phyloP scores from a whole-genome alignment of 2,888 invertebrate genomes.

The Mamestra brassicae region DNA sequence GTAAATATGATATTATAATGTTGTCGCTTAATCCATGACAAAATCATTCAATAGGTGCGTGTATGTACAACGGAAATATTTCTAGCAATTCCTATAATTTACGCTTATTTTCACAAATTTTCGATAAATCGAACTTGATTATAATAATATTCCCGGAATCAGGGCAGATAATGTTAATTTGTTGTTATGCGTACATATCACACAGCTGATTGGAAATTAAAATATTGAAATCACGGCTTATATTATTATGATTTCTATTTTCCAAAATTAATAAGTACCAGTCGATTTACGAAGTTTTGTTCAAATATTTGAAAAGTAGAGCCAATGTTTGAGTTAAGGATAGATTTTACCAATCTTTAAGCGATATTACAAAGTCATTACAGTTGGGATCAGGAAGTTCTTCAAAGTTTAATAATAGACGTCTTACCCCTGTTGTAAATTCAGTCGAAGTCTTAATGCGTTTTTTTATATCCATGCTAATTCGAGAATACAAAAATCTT shows the following conservation, averaged over 20 bases:
- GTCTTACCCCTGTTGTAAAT: slow-evolving; percentile 40
- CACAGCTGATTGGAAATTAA: slow-evolving; percentile 22
- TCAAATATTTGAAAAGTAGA: slow-evolving; percentile 54
- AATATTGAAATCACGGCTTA: slow-evolving; percentile 12
- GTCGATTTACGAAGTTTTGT: slow-evolving; percentile 24
- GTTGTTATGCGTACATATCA: slow-evolving; percentile 7
- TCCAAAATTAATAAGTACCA: slow-evolving; percentile 26
- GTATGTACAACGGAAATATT: slow-evolving; percentile 1
- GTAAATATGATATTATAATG: slow-evolving; percentile 6
- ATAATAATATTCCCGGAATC: slow-evolving; percentile 16
- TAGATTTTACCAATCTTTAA: slow-evolving; percentile 52
- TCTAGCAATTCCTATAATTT: slow-evolving; percentile 2
- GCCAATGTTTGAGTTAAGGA: slow-evolving; percentile 47
- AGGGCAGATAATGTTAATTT: slow-evolving; percentile 28
- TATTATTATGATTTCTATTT: slow-evolving; percentile 37
- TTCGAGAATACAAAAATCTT: slow-evolving; percentile 27
- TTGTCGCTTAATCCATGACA: neutral
- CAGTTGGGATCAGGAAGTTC: slow-evolving; percentile 37
- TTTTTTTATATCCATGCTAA: slow-evolving; percentile 53
- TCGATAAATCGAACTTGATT: slow-evolving; percentile 18
- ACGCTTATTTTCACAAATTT: slow-evolving; percentile 15
- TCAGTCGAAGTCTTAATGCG: slow-evolving; percentile 28
- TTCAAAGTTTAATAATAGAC: slow-evolving; percentile 45
- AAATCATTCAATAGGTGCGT: neutral
- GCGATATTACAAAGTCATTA: slow-evolving; percentile 52